Evolutionary conservation across 2,113 vertebrate genomes (phyloP).

Genomic region (Chauna torquata): DNA sequence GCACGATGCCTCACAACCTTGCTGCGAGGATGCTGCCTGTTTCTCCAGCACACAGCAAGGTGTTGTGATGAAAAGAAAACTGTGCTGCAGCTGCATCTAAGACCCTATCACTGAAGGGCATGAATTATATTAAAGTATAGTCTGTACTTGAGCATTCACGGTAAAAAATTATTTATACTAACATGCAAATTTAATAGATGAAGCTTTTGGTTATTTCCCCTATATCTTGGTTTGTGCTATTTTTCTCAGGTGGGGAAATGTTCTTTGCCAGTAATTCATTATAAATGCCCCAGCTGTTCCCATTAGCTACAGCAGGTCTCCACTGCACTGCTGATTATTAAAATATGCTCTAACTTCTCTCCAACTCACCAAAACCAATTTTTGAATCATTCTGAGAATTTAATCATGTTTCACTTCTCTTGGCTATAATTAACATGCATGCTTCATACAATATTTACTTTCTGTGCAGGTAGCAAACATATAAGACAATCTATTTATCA

Average conservation of each 20-base stretch:
- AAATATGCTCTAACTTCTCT: conserved; percentile 56
- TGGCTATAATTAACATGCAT: background rate
- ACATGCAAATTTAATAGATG: conserved; percentile 31
- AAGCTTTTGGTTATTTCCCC: conserved; percentile 44
- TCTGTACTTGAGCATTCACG: background rate
- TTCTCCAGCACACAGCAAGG: background rate
- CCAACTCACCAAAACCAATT: conserved; percentile 42
- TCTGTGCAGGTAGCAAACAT: background rate
- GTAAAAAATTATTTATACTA: conserved; percentile 29
- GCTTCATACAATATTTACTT: conserved; percentile 12
- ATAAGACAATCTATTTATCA: background rate
- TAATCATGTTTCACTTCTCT: conserved; percentile 35
- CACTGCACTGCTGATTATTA: conserved; percentile 40
- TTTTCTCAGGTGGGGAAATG: conserved; percentile 46
- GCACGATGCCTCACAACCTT: background rate
- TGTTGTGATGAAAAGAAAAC: background rate
- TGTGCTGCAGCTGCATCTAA: background rate
- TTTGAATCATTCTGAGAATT: conserved; percentile 30
- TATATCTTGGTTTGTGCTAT: conserved; percentile 4
- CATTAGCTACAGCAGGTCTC: conserved; percentile 49
- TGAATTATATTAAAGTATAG: background rate
- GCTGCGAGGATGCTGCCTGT: fast-evolving
- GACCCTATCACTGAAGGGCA: background rate
- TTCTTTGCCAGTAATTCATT: conserved; percentile 59
- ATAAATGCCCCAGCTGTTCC: conserved; percentile 57